Conservation (phyloP, 2,888 invertebrate genomes). For the Microctonus brassicae region DNA sequence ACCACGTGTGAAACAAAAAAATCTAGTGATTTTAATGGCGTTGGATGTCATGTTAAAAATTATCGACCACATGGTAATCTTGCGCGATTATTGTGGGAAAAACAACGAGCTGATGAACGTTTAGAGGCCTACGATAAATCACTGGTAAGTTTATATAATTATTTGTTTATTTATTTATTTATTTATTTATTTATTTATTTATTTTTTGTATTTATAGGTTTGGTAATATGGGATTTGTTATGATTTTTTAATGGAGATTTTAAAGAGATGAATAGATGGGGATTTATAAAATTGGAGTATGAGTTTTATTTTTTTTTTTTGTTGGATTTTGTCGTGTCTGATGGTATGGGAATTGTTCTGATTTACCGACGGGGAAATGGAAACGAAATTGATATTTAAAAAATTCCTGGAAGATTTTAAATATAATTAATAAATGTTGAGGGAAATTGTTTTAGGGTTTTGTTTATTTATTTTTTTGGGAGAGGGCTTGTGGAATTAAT, state of each 20-base stretch:
- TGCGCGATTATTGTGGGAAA: conserved; percentile 80
- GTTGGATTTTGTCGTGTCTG: conserved; percentile 35
- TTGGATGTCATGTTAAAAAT: conserved; percentile 47
- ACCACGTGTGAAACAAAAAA: conserved; percentile 8
- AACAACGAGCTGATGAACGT: conserved; percentile 79
- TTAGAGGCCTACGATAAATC: conserved; percentile 78
- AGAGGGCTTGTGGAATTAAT: too few species aligned
- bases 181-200: too few species aligned
- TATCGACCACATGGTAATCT: conserved; percentile 80
- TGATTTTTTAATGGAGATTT: too few species aligned
- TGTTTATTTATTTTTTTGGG: background rate
- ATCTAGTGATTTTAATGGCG: conserved; percentile 3
- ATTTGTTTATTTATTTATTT: too few species aligned
- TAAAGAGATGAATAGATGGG: too few species aligned
- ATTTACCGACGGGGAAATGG: conserved; percentile 14
- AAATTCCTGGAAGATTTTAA: too few species aligned
- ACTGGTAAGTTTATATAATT: conserved; percentile 73
- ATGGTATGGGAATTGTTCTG: conserved; percentile 19
- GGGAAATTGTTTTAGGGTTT: background rate
- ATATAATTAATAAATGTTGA: too few species aligned
- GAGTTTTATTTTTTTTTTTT: background rate
- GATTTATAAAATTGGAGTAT: background rate
- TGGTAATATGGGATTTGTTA: too few species aligned
- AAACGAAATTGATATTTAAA: too few species aligned
- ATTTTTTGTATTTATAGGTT: too few species aligned